Base-by-base conservation (phyloP, 1,140 invertebrate genomes). In the Drosophila triauraria region DNA sequence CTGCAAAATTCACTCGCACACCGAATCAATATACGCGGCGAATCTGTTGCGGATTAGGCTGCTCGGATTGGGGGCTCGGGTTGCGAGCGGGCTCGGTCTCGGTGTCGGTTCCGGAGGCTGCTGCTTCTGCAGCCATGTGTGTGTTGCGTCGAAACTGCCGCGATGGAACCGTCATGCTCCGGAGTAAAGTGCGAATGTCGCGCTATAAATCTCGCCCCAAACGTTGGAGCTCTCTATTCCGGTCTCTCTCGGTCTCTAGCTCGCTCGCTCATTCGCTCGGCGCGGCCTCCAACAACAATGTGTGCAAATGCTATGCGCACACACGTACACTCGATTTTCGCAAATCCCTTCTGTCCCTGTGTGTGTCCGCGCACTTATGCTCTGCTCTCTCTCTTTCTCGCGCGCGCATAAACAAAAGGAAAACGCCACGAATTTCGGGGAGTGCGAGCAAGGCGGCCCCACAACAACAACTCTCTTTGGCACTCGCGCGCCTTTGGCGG, bases 171-270 rank as follows among this genome's bases (percentile, higher is more conserved):
- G 76, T 88, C 77, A 87, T 83, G 84, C 85, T 88, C 77, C 72
- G 78, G 60, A 84, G 84, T 87, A 64, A 78, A 75, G 62, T 88
- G 72, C 84, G 79, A 87, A 84, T 87, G 84, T 78, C 72, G 76
- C 68, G 48, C 65, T 82, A 72, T 79, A 76, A 80, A 87, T 80
- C 79, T 74, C 59, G 61, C 74, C 71, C 48, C 60, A 70, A 77
- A 60, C 42, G 42, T 40, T 23, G 44, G 64, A 57, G 59, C 60
- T 38, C 30, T 44, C 23, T 38, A 44, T 47, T 54, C 17, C 51
- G 30, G 30, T 27, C 56, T 64, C 62, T 48, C 47, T 30, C 1
- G 17, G 25, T 46, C 17, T 38, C 32, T 7, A 38, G 8, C 61
- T 27, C 4, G 10, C 32, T 43, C 47, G 17, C 67, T 30, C 32